phyloP scores from a whole-genome alignment of 2,113 vertebrate genomes.

The Blennius ocellaris region DNA sequence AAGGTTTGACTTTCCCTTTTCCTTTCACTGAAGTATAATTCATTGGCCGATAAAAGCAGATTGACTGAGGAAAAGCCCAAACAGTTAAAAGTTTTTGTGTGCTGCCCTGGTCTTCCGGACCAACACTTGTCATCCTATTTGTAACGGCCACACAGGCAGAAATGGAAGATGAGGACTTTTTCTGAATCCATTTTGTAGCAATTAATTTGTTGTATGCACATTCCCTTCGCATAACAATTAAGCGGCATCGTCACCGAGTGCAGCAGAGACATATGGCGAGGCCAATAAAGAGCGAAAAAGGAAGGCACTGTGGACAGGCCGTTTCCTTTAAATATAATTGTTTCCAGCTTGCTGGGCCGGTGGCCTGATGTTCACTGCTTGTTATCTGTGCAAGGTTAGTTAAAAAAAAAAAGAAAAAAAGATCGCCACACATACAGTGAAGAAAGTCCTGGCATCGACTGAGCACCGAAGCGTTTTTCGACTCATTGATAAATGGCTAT shows the following conservation, averaged over 20 bases:
- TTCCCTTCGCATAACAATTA: constrained; percentile 73
- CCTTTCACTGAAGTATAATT: constrained; percentile 8
- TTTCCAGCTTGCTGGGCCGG: constrained; percentile 29
- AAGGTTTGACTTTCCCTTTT: constrained; percentile 27
- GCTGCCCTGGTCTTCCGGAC: constrained; percentile 2
- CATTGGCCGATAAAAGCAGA: not conserved
- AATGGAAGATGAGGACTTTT: constrained; percentile 34
- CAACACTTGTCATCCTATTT: not conserved
- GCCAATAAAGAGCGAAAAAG: constrained; percentile 36
- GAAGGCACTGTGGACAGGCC: constrained; percentile 30
- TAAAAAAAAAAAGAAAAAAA: constrained; percentile 6
- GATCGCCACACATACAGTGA: not conserved
- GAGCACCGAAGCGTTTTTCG: constrained; percentile 4
- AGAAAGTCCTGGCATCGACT: not conserved
- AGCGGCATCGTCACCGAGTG: constrained; percentile 55
- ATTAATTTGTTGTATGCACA: constrained; percentile 48
- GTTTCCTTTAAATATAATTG: constrained; percentile 45
- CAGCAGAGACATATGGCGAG: constrained; percentile 74
- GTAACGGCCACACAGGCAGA: not conserved
- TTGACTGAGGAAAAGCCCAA: constrained; percentile 10
- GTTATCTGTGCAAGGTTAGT: constrained; percentile 1
- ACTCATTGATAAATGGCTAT: constrained; percentile 46
- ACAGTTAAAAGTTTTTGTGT: constrained; percentile 9
- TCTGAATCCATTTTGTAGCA: constrained; percentile 35
- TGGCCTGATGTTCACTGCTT: constrained; percentile 16